phyloP scores from a whole-genome alignment of 2,888 invertebrate species.

The Machimus atricapillus region DNA sequence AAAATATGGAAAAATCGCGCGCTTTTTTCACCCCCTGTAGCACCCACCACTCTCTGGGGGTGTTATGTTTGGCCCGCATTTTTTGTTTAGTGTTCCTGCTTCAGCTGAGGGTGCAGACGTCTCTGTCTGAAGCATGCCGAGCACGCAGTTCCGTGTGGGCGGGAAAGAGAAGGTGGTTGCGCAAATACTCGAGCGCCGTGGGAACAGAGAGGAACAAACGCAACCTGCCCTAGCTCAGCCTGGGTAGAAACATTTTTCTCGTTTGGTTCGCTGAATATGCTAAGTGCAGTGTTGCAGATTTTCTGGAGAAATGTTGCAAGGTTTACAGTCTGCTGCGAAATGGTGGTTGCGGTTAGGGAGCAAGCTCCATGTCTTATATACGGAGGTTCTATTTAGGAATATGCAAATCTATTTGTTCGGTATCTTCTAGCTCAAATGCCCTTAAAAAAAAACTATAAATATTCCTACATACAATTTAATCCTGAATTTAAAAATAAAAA shows the following conservation, averaged over 20 bases:
- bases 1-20: slow-evolving; percentile 45
- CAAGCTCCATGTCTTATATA: background rate
- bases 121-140: background rate
- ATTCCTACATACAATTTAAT: background rate
- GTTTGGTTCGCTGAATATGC: slow-evolving; percentile 2
- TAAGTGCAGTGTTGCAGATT: slow-evolving; percentile 17
- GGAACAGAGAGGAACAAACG: background rate
- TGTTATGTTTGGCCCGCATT: background rate
- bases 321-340: background rate
- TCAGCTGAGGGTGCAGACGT: background rate
- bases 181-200: background rate
- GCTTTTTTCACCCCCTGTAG: slow-evolving; percentile 43
- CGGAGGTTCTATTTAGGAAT: background rate
- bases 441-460: background rate
- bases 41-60: slow-evolving; percentile 33
- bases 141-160: background rate
- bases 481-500: no score
- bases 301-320: background rate
- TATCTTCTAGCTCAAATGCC: background rate
- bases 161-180: background rate
- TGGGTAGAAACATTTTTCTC: background rate
- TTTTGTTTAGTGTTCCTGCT: slow-evolving; percentile 31
- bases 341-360: background rate
- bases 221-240: background rate
- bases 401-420: background rate